phyloP scores from a whole-genome alignment of 2,888 invertebrate species.

The Limnephilus lunatus region DNA sequence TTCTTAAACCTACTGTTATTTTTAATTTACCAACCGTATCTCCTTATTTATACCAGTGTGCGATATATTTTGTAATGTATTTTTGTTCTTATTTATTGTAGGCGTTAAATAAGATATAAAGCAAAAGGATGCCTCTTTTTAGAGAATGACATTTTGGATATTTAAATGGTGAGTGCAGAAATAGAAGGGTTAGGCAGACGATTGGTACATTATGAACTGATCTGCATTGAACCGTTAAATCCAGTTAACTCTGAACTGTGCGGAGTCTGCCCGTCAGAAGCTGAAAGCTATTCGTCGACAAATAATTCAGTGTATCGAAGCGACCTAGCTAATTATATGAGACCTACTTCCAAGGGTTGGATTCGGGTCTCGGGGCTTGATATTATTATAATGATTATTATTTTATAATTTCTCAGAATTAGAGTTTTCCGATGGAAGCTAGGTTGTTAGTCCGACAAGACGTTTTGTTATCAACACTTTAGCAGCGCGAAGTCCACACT shows the following conservation, averaged over 20 bases:
- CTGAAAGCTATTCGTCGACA: slow-evolving; percentile 28
- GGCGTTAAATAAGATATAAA: background rate
- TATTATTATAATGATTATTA: background rate
- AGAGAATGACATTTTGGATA: background rate
- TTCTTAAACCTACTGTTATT: too few relatives aligned
- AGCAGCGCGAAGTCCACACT: background rate
- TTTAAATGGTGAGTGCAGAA: background rate
- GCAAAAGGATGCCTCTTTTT: background rate
- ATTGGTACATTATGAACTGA: slow-evolving; percentile 15
- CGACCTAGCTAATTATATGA: slow-evolving; percentile 50
- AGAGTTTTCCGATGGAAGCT: background rate
- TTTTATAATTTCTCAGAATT: background rate
- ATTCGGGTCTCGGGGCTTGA: background rate
- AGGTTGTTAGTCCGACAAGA: too few relatives aligned
- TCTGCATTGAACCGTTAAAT: background rate
- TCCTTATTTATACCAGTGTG: too few relatives aligned
- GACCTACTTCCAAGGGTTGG: slow-evolving; percentile 7
- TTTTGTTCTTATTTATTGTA: too few relatives aligned
- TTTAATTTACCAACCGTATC: too few relatives aligned
- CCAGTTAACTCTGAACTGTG: background rate
- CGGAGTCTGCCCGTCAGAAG: background rate
- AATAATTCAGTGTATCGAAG: slow-evolving; percentile 54
- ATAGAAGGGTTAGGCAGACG: background rate
- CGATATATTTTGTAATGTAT: too few relatives aligned
- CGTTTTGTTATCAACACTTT: background rate